Conservation (phyloP, 2,113 vertebrate genomes). For the Eurypyga helias region DNA sequence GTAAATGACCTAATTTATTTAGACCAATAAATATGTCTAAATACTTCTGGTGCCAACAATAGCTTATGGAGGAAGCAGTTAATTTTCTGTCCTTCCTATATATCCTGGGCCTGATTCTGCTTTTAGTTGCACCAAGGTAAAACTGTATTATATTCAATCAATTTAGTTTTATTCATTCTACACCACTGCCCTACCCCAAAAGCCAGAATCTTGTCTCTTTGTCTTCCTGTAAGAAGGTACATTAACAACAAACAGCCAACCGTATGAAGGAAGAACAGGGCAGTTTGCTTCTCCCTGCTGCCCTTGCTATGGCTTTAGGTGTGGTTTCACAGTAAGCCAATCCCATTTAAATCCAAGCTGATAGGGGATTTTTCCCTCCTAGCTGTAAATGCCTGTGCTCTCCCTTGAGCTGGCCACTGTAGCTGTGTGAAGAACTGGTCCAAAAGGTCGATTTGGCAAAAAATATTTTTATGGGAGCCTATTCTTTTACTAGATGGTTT, state of each 20-base stretch:
- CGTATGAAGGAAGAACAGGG: not conserved
- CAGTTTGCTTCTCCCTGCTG: not conserved
- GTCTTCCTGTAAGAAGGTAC: not conserved
- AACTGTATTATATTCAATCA: not conserved
- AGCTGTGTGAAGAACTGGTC: not conserved
- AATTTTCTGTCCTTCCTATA: not conserved
- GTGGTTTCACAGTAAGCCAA: not conserved
- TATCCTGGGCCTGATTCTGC: not conserved
- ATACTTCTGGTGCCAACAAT: not conserved
- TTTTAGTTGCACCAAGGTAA: not conserved
- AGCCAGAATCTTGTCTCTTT: not conserved
- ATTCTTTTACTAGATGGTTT: not conserved
- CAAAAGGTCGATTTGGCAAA: not conserved
- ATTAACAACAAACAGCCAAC: not conserved
- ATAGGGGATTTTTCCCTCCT: not conserved
- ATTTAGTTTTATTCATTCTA: not conserved
- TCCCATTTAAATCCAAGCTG: not conserved
- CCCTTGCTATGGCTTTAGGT: not conserved
- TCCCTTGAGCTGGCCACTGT: not conserved
- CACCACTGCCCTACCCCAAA: not conserved
- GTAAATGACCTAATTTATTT: not conserved
- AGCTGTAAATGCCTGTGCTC: fast-evolving
- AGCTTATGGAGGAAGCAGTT: not conserved
- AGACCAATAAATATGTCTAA: not conserved
- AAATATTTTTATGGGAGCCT: not conserved